These are phyloP conservation scores for Cephonodes hylas DNA, from an alignment of 2,888 invertebrate genomes.

Conservation along the genomic window DNA sequence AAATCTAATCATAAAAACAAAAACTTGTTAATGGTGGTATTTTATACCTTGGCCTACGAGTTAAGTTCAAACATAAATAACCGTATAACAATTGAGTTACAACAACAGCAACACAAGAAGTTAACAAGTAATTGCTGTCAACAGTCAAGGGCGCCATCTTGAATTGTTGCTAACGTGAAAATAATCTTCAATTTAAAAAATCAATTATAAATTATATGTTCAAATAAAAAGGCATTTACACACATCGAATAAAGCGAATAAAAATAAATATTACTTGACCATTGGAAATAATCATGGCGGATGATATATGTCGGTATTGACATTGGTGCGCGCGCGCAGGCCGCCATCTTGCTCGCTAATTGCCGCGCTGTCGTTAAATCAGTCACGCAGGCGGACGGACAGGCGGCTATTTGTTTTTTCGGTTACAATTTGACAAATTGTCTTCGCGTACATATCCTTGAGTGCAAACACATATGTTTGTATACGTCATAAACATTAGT, in stretches of 20 bases:
- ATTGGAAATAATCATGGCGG: conserved; percentile 72
- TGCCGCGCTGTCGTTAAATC: conserved; percentile 70
- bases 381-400: conserved; percentile 58
- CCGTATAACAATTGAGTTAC: too few species aligned
- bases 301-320: conserved; percentile 73
- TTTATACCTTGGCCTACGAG: too few species aligned
- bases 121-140: neutral
- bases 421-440: conserved; percentile 3
- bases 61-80: too few species aligned
- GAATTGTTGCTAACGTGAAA: neutral
- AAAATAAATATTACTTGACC: conserved; percentile 41
- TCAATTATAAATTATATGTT: neutral
- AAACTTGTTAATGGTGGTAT: too few species aligned
- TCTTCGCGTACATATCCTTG: neutral
- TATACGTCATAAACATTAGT: neutral
- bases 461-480: neutral
- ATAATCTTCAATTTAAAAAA: neutral
- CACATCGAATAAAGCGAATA: conserved; percentile 16
- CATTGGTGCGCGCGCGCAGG: conserved; percentile 64
- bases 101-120: neutral
- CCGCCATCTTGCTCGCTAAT: conserved; percentile 75
- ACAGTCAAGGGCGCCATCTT: neutral
- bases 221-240: conserved; percentile 17
- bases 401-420: conserved; percentile 28
- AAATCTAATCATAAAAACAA: too few species aligned